phyloP scores from a whole-genome alignment of 1,140 invertebrate genomes.

The Drosophila athabasca region DNA sequence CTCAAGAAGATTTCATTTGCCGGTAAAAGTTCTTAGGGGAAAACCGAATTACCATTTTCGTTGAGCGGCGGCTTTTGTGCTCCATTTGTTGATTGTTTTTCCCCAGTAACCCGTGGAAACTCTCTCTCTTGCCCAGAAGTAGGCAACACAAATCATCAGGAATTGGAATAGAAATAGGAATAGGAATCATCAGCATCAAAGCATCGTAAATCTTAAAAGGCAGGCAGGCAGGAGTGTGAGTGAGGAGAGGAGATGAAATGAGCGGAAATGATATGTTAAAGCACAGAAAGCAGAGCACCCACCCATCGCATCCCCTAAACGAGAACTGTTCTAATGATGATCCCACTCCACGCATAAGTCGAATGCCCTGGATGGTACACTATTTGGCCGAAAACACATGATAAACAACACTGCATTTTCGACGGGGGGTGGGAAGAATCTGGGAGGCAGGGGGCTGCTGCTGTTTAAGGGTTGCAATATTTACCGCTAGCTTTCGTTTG shows the following conservation, averaged over 20 bases:
- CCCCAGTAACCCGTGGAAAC: neutral
- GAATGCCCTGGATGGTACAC: conserved; percentile 4
- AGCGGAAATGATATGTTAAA: conserved; percentile 34
- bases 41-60: conserved; percentile 42
- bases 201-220: conserved; percentile 22
- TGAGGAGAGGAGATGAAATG: neutral
- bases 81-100: conserved; percentile 51
- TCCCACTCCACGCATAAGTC: conserved; percentile 24
- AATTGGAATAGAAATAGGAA: too few relatives aligned
- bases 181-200: conserved; percentile 21
- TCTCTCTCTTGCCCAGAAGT: conserved; percentile 30
- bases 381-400: conserved; percentile 45
- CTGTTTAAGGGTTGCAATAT: conserved; percentile 68
- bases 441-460: conserved; percentile 23
- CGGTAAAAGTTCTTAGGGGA: conserved; percentile 29
- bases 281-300: conserved; percentile 1
- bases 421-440: conserved; percentile 27
- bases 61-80: conserved; percentile 31
- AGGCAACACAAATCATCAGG: conserved; percentile 29
- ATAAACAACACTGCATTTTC: conserved; percentile 42
- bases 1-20: conserved; percentile 39
- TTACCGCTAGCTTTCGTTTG: conserved; percentile 38
- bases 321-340: conserved; percentile 46
- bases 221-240: neutral
- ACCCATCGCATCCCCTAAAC: conserved; percentile 58